Evolutionary conservation across 1,140 invertebrate genomes (phyloP), one percentile per base, ranked within the genome.

Genomic region (Drosophila sucinea): DNA sequence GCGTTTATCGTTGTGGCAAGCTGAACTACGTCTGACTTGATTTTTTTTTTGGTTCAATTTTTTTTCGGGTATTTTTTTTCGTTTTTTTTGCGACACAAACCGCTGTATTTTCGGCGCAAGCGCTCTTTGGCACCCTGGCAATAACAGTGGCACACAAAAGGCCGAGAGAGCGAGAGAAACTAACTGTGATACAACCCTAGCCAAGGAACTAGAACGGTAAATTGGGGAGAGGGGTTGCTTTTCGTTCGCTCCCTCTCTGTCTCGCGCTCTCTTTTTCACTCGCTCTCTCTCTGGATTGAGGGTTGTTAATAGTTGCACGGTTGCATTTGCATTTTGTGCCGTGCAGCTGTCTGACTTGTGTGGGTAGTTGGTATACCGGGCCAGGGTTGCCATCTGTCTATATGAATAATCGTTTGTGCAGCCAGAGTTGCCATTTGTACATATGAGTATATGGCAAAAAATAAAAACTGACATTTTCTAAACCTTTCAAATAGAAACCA

Each of bases 1-100:
- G 79, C 81, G 81, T 51, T 17, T 74, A 79, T 85, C 73, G 77
- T 68, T 71, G 83, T 86, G 76, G 63, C 81, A 84, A 86, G 79
- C 85, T 89, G 84, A 90, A 89, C 81, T 81, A 89, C 84, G 80
- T 89, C 85, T 89, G 85, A 81, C 67, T 54, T 68, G 74, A 61
- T 58, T 79, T 79, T 73, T 23, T 25, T 33, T 68, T 67, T 55
- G 17, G 17, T 47, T 58, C 70, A 60, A 33, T 23, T 30, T 56
- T 30, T 51, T 54, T 40, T 51, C 25, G 44, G 17, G 70, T 78
- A 67, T 78, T 67, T 57, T 60, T 67, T 72, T 75, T 72, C 17
- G 17, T 44, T 77, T 41, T 71, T 66, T 71, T 65, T 70, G 67
- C 61, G 67, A 38, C 56, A 35, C 32, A 35, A 58, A 35, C 56